phyloP scores from a whole-genome alignment of 2,113 vertebrate species.

The Vulpes ferrilata region DNA sequence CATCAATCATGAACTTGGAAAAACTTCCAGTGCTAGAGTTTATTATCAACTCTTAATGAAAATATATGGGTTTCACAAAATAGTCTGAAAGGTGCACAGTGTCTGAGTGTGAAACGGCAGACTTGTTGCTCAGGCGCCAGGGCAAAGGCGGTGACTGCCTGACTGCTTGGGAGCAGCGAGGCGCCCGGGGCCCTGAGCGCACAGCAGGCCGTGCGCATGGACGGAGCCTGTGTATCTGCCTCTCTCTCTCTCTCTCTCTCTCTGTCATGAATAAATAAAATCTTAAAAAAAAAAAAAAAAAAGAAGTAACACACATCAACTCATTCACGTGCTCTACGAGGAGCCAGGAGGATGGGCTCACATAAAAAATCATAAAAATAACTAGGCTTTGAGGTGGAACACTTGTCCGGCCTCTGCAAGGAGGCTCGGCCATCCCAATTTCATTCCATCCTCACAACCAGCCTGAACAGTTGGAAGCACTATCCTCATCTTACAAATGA shows the following conservation, averaged over 20 bases:
- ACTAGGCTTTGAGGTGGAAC: neutral
- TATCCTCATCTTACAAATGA: neutral
- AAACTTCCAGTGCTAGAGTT: constrained; percentile 55
- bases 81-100: constrained; percentile 40
- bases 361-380: neutral
- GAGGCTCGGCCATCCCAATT: neutral
- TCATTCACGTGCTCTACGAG: neutral
- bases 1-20: constrained; percentile 68
- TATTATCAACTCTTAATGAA: constrained; percentile 79
- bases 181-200: neutral
- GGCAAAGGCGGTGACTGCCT: constrained; percentile 45
- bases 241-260: too few species aligned
- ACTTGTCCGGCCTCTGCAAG: neutral
- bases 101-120: constrained; percentile 50
- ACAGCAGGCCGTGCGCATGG: fast-evolving
- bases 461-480: neutral
- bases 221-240: too few species aligned
- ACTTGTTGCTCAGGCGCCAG: constrained; percentile 48
- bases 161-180: neutral
- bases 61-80: constrained; percentile 71
- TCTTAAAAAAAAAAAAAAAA: too few species aligned
- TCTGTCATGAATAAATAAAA: too few species aligned
- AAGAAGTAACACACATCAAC: too few species aligned
- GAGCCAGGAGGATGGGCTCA: neutral
- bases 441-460: neutral